phyloP scores from a whole-genome alignment of 2,113 vertebrate genomes.

The Equus quagga region DNA sequence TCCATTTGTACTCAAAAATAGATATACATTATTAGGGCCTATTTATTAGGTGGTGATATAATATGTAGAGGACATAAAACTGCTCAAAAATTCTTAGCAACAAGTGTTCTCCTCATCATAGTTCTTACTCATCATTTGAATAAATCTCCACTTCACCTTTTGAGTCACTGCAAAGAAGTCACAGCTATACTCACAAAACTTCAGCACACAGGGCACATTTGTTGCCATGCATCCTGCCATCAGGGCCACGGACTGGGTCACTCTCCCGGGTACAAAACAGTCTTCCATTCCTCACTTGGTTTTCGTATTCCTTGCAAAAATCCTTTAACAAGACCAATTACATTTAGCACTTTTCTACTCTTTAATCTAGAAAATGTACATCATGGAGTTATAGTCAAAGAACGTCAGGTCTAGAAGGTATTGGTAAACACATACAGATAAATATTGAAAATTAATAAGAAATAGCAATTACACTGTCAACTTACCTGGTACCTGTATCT shows the following conservation, averaged over 20 bases:
- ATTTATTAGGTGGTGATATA: background rate
- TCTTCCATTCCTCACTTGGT: slow-evolving; percentile 79
- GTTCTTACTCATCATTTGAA: background rate
- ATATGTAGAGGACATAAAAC: background rate
- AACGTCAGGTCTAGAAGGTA: background rate
- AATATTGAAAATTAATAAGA: background rate
- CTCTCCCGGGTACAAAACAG: slow-evolving; percentile 87
- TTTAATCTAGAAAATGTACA: background rate
- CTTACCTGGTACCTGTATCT: background rate
- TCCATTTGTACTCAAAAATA: background rate
- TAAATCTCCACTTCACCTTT: background rate
- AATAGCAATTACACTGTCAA: background rate
- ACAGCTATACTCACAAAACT: slow-evolving; percentile 85
- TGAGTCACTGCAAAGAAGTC: background rate
- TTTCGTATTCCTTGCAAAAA: slow-evolving; percentile 84
- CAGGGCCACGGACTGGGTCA: slow-evolving; percentile 87
- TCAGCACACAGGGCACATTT: slow-evolving; percentile 88
- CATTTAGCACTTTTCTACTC: background rate
- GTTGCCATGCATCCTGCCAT: slow-evolving; percentile 87
- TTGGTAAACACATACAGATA: background rate
- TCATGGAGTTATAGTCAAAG: background rate
- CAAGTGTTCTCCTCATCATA: background rate
- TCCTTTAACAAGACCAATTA: slow-evolving; percentile 65
- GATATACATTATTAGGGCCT: background rate
- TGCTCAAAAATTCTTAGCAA: background rate